Evolutionary conservation across 1,140 invertebrate genomes (phyloP).

Genomic region (Propsilocerus akamusi): DNA sequence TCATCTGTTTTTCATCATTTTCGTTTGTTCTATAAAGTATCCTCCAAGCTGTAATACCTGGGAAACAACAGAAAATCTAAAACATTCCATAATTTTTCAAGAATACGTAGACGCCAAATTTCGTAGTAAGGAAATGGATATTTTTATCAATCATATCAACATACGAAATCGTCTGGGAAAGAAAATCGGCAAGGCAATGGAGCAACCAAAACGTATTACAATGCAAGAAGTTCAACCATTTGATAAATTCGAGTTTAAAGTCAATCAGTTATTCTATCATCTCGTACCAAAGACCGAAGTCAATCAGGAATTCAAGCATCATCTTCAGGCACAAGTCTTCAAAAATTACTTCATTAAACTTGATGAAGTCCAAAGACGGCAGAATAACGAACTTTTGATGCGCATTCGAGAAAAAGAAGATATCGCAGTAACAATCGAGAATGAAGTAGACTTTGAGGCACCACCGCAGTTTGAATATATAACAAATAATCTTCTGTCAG

Average conservation of each 20-base stretch:
- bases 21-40: too few relatives aligned
- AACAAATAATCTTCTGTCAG: neutral
- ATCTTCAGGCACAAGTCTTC: neutral
- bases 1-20: too few relatives aligned
- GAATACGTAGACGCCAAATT: constrained; percentile 25
- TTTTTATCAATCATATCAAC: neutral
- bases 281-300: neutral
- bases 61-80: constrained; percentile 63
- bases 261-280: neutral
- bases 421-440: constrained; percentile 40
- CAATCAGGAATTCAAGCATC: neutral
- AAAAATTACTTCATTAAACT: neutral
- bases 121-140: neutral
- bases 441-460: constrained; percentile 61
- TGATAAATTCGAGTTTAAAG: neutral
- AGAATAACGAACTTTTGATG: neutral
- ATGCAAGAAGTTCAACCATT: neutral
- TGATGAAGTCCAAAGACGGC: neutral
- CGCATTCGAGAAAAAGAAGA: neutral
- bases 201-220: neutral
- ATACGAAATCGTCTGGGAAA: neutral
- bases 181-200: constrained; percentile 3
- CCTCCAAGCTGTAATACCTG: constrained; percentile 52
- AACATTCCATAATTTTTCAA: constrained; percentile 37
- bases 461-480: constrained; percentile 32